These are phyloP conservation scores for Molossus alvarezi DNA, from an alignment of 2,797 vertebrate species.

Conservation along the genomic window DNA sequence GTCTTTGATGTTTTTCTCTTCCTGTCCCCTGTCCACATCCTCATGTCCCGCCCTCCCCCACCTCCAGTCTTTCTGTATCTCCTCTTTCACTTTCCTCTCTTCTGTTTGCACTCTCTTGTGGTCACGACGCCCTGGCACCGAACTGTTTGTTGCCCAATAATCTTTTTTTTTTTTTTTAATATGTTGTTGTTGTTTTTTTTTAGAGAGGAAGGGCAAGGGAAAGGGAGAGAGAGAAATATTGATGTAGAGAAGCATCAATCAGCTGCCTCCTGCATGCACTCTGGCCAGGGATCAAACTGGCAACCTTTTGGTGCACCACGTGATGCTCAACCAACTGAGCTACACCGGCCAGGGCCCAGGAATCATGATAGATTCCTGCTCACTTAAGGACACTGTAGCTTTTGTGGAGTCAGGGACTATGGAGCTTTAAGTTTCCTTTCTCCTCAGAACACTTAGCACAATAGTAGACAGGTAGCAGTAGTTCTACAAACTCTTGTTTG, in stretches of 20 bases:
- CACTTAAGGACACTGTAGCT: background rate
- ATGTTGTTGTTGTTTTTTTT: background rate
- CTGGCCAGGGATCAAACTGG: background rate
- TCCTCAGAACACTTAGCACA: background rate
- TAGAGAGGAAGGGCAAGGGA: background rate
- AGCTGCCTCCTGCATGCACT: background rate
- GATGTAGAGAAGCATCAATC: background rate
- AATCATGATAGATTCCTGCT: constrained; percentile 41
- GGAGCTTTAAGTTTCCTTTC: background rate
- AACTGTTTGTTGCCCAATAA: constrained; percentile 28
- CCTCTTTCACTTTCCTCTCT: background rate
- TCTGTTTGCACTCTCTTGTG: background rate
- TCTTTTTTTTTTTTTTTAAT: background rate
- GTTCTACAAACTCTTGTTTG: background rate
- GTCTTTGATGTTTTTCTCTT: background rate
- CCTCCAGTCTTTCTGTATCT: background rate
- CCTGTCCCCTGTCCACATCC: background rate
- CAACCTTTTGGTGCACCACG: background rate
- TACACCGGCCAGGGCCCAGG: background rate
- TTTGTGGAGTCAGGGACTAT: background rate
- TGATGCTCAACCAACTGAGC: background rate
- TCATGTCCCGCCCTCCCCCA: background rate
- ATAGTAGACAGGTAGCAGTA: background rate
- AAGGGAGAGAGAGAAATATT: background rate
- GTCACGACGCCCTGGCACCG: background rate